phyloP scores from a whole-genome alignment of 1,140 invertebrate species.

The Dryas iulia region DNA sequence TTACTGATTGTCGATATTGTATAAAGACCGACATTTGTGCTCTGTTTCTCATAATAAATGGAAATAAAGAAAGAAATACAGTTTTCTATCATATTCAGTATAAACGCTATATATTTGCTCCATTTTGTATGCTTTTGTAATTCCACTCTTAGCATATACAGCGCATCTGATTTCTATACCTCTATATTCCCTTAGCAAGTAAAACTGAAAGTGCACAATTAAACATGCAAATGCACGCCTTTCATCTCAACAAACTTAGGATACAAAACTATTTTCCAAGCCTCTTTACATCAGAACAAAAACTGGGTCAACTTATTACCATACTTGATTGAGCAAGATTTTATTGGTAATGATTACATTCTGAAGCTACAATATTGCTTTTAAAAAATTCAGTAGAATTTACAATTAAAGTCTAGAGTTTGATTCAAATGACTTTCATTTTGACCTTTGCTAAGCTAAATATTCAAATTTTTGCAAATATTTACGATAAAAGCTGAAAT shows the following conservation, averaged over 20 bases:
- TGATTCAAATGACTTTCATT: neutral
- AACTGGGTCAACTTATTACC: neutral
- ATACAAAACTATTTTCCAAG: neutral
- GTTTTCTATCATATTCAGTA: no score
- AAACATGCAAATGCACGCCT: neutral
- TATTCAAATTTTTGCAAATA: neutral
- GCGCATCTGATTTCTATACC: neutral
- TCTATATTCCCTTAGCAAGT: neutral
- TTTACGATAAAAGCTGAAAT: slow-evolving; percentile 1
- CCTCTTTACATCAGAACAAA: slow-evolving; percentile 1
- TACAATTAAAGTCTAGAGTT: neutral
- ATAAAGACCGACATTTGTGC: no score
- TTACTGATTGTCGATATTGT: no score
- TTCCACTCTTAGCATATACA: neutral
- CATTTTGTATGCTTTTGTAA: no score
- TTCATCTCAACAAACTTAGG: neutral
- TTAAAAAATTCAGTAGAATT: neutral
- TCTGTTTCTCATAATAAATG: no score
- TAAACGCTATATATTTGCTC: no score
- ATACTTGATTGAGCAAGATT: slow-evolving; percentile 1
- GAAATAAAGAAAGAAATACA: no score
- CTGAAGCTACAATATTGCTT: neutral
- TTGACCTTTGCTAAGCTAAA: neutral
- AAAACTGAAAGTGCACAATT: neutral
- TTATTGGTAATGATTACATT: slow-evolving; percentile 2